phyloP scores from a whole-genome alignment of 2,888 invertebrate genomes.

The Cerceris rybyensis region DNA sequence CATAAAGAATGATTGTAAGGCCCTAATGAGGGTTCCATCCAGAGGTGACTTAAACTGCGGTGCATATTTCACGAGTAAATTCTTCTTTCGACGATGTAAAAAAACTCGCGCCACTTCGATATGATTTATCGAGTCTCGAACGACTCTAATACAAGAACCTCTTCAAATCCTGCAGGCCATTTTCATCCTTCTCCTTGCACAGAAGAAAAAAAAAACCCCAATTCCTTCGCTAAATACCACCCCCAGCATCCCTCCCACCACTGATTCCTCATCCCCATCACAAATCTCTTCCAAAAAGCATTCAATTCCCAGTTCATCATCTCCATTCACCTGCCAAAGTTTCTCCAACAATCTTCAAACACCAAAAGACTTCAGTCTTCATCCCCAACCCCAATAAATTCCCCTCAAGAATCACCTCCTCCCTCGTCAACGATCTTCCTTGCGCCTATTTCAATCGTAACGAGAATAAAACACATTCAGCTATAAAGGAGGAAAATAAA shows the following conservation, averaged over 20 bases:
- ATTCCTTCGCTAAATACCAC: neutral
- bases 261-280: neutral
- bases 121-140: conserved; percentile 55
- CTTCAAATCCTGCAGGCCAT: conserved; percentile 39
- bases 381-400: no score
- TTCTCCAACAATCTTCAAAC: no score
- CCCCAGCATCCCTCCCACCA: neutral
- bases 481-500: neutral
- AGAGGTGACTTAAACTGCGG: conserved; percentile 49
- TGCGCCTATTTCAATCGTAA: no score
- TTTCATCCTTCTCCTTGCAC: conserved; percentile 11
- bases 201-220: neutral
- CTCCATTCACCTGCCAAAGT: no score
- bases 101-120: conserved; percentile 54
- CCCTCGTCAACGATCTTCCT: no score
- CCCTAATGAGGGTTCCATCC: conserved; percentile 54
- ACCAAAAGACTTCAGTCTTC: no score
- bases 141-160: conserved; percentile 51
- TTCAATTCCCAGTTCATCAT: no score
- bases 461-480: no score
- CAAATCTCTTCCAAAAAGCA: neutral
- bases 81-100: conserved; percentile 39
- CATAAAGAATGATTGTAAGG: conserved; percentile 52
- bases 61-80: conserved; percentile 57
- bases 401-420: no score